Base-by-base conservation (phyloP, 2,888 invertebrate genomes). In the Polia nebulosa region DNA sequence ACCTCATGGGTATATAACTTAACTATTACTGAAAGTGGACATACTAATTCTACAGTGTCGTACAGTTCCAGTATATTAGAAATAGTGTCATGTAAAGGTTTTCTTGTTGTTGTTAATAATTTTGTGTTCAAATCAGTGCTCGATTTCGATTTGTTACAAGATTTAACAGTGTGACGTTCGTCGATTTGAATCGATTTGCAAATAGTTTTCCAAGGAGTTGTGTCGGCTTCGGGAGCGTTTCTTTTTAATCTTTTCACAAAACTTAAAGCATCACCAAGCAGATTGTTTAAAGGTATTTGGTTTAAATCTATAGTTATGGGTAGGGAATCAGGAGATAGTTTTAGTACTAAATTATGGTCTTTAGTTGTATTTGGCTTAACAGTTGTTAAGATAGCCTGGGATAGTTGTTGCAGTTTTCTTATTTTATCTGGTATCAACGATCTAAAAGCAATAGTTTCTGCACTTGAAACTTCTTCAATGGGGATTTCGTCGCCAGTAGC, bases 161-260 rank as follows among this genome's bases (percentile, higher is more conserved):
- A 22, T 11, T 17, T 51, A 3, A n/a, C 7, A 5, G 9, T 13
- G 0, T 20, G 36, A n/a, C 27, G 0, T 2, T 45, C 7, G 0
- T 45, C 9, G 0, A 11, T 20, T 5, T 29, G 3, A 17, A n/a
- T 27, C 7, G n/a, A 8, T 7, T 13, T 44, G 9, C 52, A 44
- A 39, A 51, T 20, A 15, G 6, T 11, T 9, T 41, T 15, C 25
- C 0, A 3, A 9, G 3, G 0, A 22, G 45, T 6, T 8, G 4
- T 25, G 11, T 25, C 3, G 3, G 3, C 5, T 6, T 17, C 0
- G 0, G 25, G 2, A 0, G 17, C 15, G 0, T 39, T 25, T 25
- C 79, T 32, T 60, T 73, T 76, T 0, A 67, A 44, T 57, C 79
- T 47, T 9, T 53, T 67, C 2, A 77, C 13, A 0, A 79, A 52